phyloP scores from a whole-genome alignment of 2,888 invertebrate genomes.

The Nephrotoma appendiculata region DNA sequence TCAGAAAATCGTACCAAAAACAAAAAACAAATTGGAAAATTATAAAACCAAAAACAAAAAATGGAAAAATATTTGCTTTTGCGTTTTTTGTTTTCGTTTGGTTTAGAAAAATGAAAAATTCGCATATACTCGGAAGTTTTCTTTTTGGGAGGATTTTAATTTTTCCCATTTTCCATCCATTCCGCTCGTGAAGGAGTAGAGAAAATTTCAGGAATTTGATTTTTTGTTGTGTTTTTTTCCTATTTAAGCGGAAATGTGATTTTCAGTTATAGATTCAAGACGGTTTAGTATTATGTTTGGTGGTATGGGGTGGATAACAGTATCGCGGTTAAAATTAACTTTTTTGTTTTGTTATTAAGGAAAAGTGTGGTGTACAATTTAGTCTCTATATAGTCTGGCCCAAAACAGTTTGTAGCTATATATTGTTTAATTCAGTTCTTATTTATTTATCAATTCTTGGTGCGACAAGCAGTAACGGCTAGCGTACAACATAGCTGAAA shows the following conservation, averaged over 20 bases:
- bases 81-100: background rate
- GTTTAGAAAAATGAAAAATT: background rate
- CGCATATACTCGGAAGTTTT: background rate
- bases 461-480: too few species aligned
- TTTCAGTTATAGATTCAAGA: background rate
- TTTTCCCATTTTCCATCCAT: background rate
- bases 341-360: background rate
- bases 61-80: background rate
- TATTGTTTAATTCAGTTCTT: background rate
- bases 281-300: background rate
- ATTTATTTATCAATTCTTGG: background rate
- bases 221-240: background rate
- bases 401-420: background rate
- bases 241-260: background rate
- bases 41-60: background rate
- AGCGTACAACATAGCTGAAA: too few species aligned
- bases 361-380: background rate
- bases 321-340: background rate
- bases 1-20: background rate
- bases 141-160: background rate
- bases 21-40: background rate
- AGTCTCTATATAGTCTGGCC: background rate
- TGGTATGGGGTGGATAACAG: background rate
- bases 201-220: background rate
- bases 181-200: background rate